A percentile compares a stretch with the other conserved stretches of the same genome.
Conservation (phyloP, 2,888 invertebrate genomes). For the Plutella xylostella region DNA sequence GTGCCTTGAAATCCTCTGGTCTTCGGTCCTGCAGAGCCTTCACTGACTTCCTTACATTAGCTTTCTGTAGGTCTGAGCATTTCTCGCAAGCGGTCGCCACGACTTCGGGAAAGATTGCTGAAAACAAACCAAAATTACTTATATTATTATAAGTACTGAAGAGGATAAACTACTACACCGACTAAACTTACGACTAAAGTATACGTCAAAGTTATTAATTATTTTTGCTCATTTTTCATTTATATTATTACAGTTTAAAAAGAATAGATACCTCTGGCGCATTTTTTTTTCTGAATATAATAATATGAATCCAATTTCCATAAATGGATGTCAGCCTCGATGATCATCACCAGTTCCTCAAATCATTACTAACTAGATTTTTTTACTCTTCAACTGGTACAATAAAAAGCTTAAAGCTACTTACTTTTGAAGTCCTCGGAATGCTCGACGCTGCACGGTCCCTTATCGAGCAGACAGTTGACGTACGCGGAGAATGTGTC, state of each 20-base stretch:
- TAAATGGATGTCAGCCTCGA: no score
- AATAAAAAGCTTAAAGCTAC: conserved; percentile 14
- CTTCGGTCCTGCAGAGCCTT: conserved; percentile 37
- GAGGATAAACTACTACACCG: no score
- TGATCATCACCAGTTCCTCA: no score
- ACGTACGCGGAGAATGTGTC: conserved; percentile 34
- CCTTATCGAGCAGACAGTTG: conserved; percentile 47
- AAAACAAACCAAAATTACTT: conserved; percentile 16
- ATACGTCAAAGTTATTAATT: no score
- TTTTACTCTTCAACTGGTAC: no score
- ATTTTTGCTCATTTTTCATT: no score
- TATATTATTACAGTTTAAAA: no score
- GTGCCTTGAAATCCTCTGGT: conserved; percentile 33
- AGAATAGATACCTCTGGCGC: no score
- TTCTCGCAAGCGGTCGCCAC: conserved; percentile 45
- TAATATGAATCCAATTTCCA: no score
- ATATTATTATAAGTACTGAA: not conserved
- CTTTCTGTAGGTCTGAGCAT: conserved; percentile 38
- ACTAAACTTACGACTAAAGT: no score
- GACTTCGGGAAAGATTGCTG: conserved; percentile 50
- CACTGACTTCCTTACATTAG: conserved; percentile 37
- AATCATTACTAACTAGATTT: no score
- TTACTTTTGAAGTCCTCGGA: conserved; percentile 45
- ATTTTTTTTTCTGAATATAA: no score
- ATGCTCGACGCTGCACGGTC: conserved; percentile 38